Evolutionary conservation across 2,113 vertebrate genomes (phyloP), one percentile per base, ranked within the genome.

Genomic region (Phyllopteryx taeniolatus): DNA sequence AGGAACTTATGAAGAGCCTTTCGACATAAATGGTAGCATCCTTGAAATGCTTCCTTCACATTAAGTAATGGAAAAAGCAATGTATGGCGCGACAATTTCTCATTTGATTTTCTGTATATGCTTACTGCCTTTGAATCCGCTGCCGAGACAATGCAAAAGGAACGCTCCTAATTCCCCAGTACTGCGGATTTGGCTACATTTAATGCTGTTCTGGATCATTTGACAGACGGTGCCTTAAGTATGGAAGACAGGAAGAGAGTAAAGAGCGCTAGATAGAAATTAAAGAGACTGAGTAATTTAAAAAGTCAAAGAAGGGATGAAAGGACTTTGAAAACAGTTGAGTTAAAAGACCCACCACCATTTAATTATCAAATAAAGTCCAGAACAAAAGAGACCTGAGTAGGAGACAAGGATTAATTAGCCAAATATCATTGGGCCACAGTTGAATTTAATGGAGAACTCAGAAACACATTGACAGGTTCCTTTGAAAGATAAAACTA

Each of bases 331-430:
- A 87, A 82, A 88, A 87, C 79, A 78, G 83, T 67, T 9, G 72
- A 71, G 76, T 67, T 72, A 75, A 85, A 84, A 81, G 82, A 79
- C 73, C 83, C 70, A 76, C 44, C 80, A 68, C 87, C 71, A 56
- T 90, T 90, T 87, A 87, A 92, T 90, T 91, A 92, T 90, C 84
- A 53, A 78, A 77, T 83, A 79, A 88, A 83, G 86, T 88, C 83
- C 81, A 81, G 79, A 84, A 88, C 79, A 83, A 78, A 78, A 75
- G 77, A 78, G 64, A 78, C 68, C 81, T 82, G 80, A 83, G 79
- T 64, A 6, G 73, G 69, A 84, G 85, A 79, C 80, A 77, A 80
- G 84, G 76, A 80, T 82, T 87, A 87, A 89, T 90, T 91, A 89
- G 81, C 85, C 42, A 72, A 80, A 87, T 89, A 88, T 90, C 74